These are phyloP conservation scores for Myrmophylax atrothorax DNA, from an alignment of 2,113 vertebrate species.

Conservation along the genomic window DNA sequence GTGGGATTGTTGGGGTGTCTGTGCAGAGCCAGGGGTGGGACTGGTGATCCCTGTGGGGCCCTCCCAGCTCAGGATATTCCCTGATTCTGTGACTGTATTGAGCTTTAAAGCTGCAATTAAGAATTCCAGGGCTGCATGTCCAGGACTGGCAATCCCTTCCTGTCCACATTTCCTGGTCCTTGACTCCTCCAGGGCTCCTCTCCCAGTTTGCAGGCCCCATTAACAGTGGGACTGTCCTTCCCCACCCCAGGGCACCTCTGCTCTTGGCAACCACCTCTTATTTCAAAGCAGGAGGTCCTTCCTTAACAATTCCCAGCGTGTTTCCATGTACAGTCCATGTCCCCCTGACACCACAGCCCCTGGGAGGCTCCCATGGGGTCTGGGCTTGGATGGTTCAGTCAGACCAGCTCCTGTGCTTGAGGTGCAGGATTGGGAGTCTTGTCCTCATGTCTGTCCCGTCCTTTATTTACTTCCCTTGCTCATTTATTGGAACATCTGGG, in stretches of 20 bases:
- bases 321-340: not conserved
- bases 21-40: not conserved
- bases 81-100: not conserved
- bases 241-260: not conserved
- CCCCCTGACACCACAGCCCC: not conserved
- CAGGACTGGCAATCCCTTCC: not conserved
- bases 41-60: not conserved
- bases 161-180: not conserved
- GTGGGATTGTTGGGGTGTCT: not conserved
- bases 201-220: not conserved
- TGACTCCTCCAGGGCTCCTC: not conserved
- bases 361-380: not conserved
- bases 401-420: not conserved
- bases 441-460: not conserved
- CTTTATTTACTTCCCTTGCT: not conserved
- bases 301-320: not conserved
- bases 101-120: not conserved
- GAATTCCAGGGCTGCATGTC: not conserved
- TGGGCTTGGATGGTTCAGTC: not conserved
- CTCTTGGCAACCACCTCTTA: not conserved
- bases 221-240: not conserved
- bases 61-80: not conserved
- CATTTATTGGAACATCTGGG: not conserved
- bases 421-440: not conserved
- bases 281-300: not conserved